Base-by-base conservation (phyloP, 2,113 vertebrate genomes). In the Sakesphorus luctuosus region DNA sequence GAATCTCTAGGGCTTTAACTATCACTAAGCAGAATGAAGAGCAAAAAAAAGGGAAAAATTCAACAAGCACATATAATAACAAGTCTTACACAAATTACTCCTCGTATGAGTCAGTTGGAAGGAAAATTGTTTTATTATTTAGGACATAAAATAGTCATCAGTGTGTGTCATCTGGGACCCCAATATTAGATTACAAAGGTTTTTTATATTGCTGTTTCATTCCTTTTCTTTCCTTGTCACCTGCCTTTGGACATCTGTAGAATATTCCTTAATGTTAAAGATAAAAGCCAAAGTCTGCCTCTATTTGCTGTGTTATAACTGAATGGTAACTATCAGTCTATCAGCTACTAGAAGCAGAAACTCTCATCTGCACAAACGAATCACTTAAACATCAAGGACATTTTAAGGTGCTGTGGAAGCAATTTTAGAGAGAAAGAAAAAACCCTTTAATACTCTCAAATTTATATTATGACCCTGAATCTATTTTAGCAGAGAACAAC, bases 401-500 rank as follows among this genome's bases (percentile, higher is more conserved):
- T 77, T 92, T 94, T 86, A 90, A 88, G 68, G 63, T 80, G 36
- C 24, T 40, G 10, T 56, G 15, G 19, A 90, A 90, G 49, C 55
- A 62, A 79, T 71, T 93, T 93, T 79, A 73, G 89, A 66, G 40
- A 85, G 31, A 76, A 82, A 10, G 18, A 81, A 77, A 78, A 82
- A 73, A 43, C 17, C 15, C 58, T 65, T 89, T 7, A n/a, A 9
- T 59, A 67, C 14, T 76, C 36, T 62, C 36, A 77, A 62, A 88
- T 80, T 79, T 79, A 44, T 56, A 66, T 29, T 43, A 23, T 88
- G 82, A 77, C 79, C 75, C 88, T 47, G 53, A 96, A 67, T 25
- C 49, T 95, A 83, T 63, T 93, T 95, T 88, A 95, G 80, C 43
- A 86, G 68, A 8, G 40, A 93, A 68, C 35, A 85, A 84, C 9